Evolutionary conservation across 2,888 invertebrate species (phyloP), one percentile per base, ranked within the genome.

Genomic region (Synergus umbraculus): DNA sequence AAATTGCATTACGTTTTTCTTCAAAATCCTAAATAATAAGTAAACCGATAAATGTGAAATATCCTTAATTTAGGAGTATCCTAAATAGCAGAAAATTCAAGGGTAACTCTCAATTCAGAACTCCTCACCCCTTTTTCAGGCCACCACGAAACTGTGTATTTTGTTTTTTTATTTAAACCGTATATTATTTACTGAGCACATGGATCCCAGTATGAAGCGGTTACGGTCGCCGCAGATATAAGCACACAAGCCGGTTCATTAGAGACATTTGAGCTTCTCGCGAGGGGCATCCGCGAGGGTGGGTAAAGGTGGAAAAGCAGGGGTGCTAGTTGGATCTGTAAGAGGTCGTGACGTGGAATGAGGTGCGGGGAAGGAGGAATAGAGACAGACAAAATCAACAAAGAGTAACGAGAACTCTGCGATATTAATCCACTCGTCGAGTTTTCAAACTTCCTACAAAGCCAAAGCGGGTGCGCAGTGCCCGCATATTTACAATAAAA

Each of bases 361-460:
- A 79, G 87, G 85, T 84, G 83, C 83, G 82, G 80, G 76, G 79
- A 77, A 78, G 78, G 81, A 81, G 86, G 82, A 88, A 86, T 86
- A 86, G 90, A 90, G 91, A 89, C 92, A 91, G 92, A 90, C 91
- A 92, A 92, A 92, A 92, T 92, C 91, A 92, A 92, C 92, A 92
- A 92, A 90, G 92, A 91, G 91, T 91, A 91, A 91, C 91, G 91
- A 91, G 91, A 92, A 91, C 91, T 91, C 91, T 87, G 90, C 90
- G 92, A 92, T 92, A 92, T 92, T 92, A 92, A 92, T 92, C 91
- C 92, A 92, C 92, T 92, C 92, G 91, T 89, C 90, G 92, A 92
- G 92, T 92, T 92, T 92, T 92, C 92, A 91, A 92, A 92, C 92
- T 92, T 90, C 89, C 90, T 90, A 92, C 92, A 92, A 92, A 92